These are phyloP conservation scores for Subacronicta megacephala DNA, from an alignment of 2,888 invertebrate species.

Conservation along the genomic window DNA sequence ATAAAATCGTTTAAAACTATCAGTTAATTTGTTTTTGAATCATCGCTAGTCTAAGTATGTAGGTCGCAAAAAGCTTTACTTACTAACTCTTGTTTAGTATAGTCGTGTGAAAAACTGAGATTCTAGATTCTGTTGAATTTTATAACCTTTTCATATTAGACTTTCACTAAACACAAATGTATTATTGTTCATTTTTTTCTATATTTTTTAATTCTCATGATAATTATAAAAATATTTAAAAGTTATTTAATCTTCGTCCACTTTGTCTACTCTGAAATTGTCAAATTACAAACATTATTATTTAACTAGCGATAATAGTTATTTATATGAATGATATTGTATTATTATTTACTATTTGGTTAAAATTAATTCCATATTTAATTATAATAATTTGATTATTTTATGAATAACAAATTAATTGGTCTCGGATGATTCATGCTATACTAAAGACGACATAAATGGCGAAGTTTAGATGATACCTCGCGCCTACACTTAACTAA, in stretches of 20 bases:
- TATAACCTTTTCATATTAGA: background rate
- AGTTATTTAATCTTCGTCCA: too few species aligned
- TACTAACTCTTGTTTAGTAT: background rate
- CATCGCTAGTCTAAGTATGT: background rate
- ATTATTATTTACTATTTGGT: background rate
- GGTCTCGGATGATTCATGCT: conserved; percentile 28
- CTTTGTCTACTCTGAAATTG: too few species aligned
- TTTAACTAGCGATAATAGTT: background rate
- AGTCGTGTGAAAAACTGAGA: background rate
- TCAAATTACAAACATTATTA: too few species aligned
- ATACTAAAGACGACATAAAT: conserved; percentile 20
- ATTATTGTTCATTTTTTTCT: background rate
- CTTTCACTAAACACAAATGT: background rate
- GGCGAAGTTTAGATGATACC: conserved; percentile 13
- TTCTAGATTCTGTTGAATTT: background rate
- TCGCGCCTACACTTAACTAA: conserved; percentile 37
- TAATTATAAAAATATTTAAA: too few species aligned
- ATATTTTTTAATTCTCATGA: too few species aligned
- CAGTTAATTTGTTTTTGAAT: background rate
- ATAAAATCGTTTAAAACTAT: too few species aligned
- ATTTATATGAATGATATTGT: background rate
- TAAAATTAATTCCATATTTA: background rate
- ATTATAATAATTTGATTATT: background rate
- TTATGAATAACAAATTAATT: conserved; percentile 5
- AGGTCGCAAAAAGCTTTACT: background rate